Conservation (phyloP, 2,113 vertebrate genomes). For the Pongo abelii region DNA sequence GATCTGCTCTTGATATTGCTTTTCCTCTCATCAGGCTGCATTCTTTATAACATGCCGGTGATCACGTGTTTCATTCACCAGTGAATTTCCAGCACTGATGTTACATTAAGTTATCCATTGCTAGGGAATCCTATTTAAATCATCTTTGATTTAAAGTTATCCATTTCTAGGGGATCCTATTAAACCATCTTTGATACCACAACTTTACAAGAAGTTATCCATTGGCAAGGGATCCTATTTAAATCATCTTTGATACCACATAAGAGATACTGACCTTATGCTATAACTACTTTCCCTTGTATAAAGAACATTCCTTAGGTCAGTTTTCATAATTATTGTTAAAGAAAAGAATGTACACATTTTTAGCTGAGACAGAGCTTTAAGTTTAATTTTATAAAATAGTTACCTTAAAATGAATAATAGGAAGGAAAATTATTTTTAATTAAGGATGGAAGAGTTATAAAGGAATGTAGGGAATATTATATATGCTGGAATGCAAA, state of each 20-base stretch:
- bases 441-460: background rate
- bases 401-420: constrained; percentile 43
- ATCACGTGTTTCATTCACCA: background rate
- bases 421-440: constrained; percentile 31
- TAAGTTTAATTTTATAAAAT: constrained; percentile 60
- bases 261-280: background rate
- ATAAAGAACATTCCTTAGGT: constrained; percentile 56
- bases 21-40: background rate
- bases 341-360: constrained; percentile 28
- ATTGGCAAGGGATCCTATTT: constrained; percentile 52
- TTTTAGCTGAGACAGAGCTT: constrained; percentile 45
- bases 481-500: background rate
- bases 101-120: constrained; percentile 29
- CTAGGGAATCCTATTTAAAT: constrained; percentile 65
- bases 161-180: constrained; percentile 19
- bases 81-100: constrained; percentile 56
- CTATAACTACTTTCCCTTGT: background rate
- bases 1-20: background rate
- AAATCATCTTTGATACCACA: constrained; percentile 60
- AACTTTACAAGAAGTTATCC: background rate
- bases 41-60: background rate
- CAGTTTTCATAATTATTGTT: constrained; percentile 51
- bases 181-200: constrained; percentile 64
- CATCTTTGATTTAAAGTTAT: constrained; percentile 48
- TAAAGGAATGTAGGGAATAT: background rate